Evolutionary conservation across 2,888 invertebrate genomes (phyloP), one percentile per base, ranked within the genome.

Genomic region (Spodoptera picta): DNA sequence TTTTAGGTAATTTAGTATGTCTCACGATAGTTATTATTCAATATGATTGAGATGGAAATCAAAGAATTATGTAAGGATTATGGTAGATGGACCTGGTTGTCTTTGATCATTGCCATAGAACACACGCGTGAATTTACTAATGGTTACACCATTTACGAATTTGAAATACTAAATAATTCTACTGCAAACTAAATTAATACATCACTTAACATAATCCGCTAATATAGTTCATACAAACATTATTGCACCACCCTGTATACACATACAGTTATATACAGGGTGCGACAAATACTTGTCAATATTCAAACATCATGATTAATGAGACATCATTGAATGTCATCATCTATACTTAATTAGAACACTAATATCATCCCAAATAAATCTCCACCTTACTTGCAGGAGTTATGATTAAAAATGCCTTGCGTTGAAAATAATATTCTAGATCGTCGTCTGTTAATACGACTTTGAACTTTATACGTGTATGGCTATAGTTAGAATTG

Each of bases 281-380:
- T 51, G 44, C n/a, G 2, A 10, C 14, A 47, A 42, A 19, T 56
- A 60, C 44, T 27, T 62, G 57, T 55, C 72, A 60, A 75, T 58
- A 71, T 56, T 43, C 53, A 54, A 61, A 58, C 57, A 60, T 43
- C 55, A 73, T 68, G 62, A 75, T 65, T 76, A 73, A 75, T 73
- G 42, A 44, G 14, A 36, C 36, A 60, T 60, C 57, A 57, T 62
- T n/a, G 53, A 66, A 42, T 54, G 55, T 19, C 31, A 60, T 23
- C 47, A 60, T 27, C 47, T 2, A 46, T 19, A 50, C 44, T n/a
- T 57, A 9, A 60, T 53, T 44, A 57, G 23, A 6, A 14, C 14
- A 0, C 11, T 41, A 5, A 1, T 2, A 0, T 43, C 23, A 10
- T 14, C 10, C 11, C 47, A 48, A n/a, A 11, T 19, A 4, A 62